Evolutionary conservation across 2,113 vertebrate genomes (phyloP).

Genomic region (Lamprologus lemairii): DNA sequence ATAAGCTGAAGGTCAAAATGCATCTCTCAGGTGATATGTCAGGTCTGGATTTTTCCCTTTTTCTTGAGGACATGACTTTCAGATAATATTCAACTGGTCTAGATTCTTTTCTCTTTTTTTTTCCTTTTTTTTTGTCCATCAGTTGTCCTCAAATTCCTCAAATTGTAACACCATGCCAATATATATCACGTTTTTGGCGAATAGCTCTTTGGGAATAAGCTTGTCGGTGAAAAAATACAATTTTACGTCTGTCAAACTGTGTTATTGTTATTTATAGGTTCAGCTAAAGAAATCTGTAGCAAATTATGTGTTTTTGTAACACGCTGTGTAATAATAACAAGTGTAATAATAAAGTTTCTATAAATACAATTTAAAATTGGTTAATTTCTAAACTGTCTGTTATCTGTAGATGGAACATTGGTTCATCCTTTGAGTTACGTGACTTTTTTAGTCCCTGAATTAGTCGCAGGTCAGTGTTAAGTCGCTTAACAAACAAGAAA

Average conservation of each 20-base stretch:
- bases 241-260: neutral
- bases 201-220: neutral
- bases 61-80: neutral
- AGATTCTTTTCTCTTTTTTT: neutral
- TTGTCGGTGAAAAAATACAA: fast-evolving
- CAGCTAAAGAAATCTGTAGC: neutral
- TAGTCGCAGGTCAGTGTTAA: neutral
- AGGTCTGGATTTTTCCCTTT: neutral
- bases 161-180: neutral
- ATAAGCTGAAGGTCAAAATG: neutral
- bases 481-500: neutral
- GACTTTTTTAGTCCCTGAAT: neutral
- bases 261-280: neutral
- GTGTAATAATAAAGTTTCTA: neutral
- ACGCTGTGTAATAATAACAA: neutral
- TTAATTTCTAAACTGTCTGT: neutral
- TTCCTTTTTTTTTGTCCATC: neutral
- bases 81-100: neutral
- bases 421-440: neutral
- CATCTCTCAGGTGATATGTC: neutral
- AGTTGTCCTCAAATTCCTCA: neutral
- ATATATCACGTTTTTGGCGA: fast-evolving
- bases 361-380: neutral
- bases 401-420: neutral
- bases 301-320: neutral